These are phyloP conservation scores for Perizoma affinitatum DNA, from an alignment of 2,888 invertebrate species.

Conservation along the genomic window DNA sequence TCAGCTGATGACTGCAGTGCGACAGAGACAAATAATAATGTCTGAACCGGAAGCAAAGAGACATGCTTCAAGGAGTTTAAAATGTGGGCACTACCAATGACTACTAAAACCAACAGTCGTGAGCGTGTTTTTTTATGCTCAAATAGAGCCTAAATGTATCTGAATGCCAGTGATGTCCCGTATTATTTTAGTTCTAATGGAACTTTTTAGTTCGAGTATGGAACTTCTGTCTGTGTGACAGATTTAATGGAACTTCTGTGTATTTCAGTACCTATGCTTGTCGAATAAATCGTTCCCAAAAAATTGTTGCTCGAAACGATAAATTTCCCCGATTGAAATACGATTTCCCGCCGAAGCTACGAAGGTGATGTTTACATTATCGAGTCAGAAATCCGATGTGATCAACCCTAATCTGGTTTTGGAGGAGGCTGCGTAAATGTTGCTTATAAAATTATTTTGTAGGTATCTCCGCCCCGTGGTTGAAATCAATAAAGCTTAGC, in stretches of 20 bases:
- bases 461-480: slow-evolving; percentile 25
- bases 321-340: slow-evolving; percentile 29
- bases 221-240: no score
- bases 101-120: background rate
- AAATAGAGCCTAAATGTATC: no score
- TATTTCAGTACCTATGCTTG: slow-evolving; percentile 8
- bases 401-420: slow-evolving; percentile 39
- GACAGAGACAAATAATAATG: slow-evolving; percentile 8
- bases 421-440: slow-evolving; percentile 38
- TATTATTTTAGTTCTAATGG: no score
- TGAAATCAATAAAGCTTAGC: slow-evolving; percentile 34
- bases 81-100: slow-evolving; percentile 24
- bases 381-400: slow-evolving; percentile 37
- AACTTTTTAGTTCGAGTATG: no score
- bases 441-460: slow-evolving; percentile 37
- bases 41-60: slow-evolving; percentile 16
- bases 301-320: slow-evolving; percentile 21
- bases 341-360: slow-evolving; percentile 25
- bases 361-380: slow-evolving; percentile 35
- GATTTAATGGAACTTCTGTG: no score
- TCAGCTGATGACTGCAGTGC: slow-evolving; percentile 19
- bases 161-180: no score
- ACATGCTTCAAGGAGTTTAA: slow-evolving; percentile 14
- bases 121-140: no score
- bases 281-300: slow-evolving; percentile 17